Percentiles rank a stretch among this genome's conserved stretches.
phyloP scores from a whole-genome alignment of 2,113 vertebrate genomes.

The Erythrocercus mccallii region DNA sequence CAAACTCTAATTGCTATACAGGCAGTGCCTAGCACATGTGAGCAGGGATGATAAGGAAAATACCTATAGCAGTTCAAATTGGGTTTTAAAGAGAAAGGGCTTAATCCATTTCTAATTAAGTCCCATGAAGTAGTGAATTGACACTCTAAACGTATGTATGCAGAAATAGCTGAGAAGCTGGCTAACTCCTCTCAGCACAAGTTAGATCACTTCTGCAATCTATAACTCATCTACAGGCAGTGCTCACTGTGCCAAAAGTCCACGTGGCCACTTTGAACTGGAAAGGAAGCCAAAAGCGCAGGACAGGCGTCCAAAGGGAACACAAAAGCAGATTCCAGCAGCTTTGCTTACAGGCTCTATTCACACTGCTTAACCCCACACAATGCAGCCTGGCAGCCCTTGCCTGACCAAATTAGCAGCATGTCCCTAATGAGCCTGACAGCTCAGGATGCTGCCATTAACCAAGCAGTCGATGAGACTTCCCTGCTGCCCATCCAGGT shows the following conservation, averaged over 20 bases:
- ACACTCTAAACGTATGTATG: neutral
- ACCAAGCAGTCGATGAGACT: neutral
- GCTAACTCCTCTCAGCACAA: neutral
- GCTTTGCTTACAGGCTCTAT: conserved; percentile 22
- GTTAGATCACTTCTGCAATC: neutral
- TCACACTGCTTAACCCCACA: conserved; percentile 40
- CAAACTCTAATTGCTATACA: neutral
- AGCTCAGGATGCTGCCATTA: neutral
- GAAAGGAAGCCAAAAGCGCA: neutral
- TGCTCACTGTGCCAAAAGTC: neutral
- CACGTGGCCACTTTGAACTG: neutral
- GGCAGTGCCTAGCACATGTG: neutral
- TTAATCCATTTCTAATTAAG: conserved; percentile 26
- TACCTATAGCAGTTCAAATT: neutral
- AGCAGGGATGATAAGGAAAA: neutral
- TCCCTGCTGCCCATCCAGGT: neutral
- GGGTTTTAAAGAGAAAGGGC: neutral
- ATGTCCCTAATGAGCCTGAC: conserved; percentile 1
- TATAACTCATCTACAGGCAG: neutral
- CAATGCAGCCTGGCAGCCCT: conserved; percentile 31
- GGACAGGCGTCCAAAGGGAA: neutral
- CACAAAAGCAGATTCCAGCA: conserved; percentile 43
- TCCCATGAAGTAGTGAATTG: neutral
- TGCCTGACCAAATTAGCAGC: conserved; percentile 29
- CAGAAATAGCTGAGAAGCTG: neutral